phyloP scores from a whole-genome alignment of 2,113 vertebrate genomes.

The Reinhardtius hippoglossoides region DNA sequence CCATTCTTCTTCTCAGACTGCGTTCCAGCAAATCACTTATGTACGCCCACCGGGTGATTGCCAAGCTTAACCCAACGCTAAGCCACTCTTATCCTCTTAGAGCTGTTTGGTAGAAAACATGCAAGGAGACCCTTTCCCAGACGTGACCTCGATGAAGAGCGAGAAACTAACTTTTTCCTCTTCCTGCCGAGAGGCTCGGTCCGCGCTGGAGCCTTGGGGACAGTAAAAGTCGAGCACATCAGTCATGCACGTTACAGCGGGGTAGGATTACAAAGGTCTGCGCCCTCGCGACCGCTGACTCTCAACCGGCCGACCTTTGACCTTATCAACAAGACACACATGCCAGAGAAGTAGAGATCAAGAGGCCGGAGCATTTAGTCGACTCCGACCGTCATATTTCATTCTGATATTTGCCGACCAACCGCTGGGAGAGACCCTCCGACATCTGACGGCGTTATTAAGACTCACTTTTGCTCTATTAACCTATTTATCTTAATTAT shows the following conservation, averaged over 20 bases:
- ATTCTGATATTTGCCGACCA: slow-evolving; percentile 4
- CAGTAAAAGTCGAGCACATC: slow-evolving; percentile 30
- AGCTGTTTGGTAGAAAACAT: slow-evolving; percentile 60
- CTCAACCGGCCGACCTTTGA: slow-evolving; percentile 53
- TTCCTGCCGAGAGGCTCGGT: slow-evolving; percentile 1
- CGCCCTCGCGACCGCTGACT: slow-evolving; percentile 45
- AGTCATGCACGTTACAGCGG: slow-evolving; percentile 57
- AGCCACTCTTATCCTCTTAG: slow-evolving; percentile 73
- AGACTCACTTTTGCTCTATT: background rate
- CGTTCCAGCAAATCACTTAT: slow-evolving; percentile 54
- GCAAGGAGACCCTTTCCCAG: slow-evolving; percentile 53
- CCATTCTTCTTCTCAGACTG: slow-evolving; percentile 57
- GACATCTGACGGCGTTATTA: background rate
- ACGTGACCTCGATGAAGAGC: slow-evolving; percentile 48
- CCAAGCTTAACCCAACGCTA: slow-evolving; percentile 63
- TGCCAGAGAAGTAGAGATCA: slow-evolving; percentile 46
- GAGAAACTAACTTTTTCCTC: background rate
- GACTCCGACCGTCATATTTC: slow-evolving; percentile 42
- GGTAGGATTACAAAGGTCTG: slow-evolving; percentile 66
- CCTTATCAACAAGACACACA: slow-evolving; percentile 66
- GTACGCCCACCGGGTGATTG: slow-evolving; percentile 63
- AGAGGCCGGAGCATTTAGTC: slow-evolving; percentile 34
- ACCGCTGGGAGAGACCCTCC: slow-evolving; percentile 2
- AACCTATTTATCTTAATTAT: background rate
- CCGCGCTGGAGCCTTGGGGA: slow-evolving; percentile 3